phyloP scores from a whole-genome alignment of 1,140 invertebrate species.

The Polyergus mexicanus region DNA sequence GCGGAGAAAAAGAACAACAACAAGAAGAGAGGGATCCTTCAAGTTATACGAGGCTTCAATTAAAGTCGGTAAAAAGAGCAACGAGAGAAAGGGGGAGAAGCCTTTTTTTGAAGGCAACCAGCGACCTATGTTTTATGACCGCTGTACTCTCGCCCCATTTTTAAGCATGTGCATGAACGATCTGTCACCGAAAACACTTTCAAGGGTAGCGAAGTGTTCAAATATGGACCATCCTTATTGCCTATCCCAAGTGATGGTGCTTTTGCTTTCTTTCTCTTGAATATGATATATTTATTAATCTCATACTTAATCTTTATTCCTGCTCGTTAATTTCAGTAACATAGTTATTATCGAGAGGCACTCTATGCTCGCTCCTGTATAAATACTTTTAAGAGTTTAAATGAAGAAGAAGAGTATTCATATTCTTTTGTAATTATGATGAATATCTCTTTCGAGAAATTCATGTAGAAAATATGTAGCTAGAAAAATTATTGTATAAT shows the following conservation, averaged over 20 bases:
- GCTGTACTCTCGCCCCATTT: constrained; percentile 57
- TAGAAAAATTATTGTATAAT: constrained; percentile 26
- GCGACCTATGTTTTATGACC: constrained; percentile 68
- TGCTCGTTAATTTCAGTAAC: constrained; percentile 54
- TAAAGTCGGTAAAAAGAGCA: constrained; percentile 79
- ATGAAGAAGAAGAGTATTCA: constrained; percentile 45
- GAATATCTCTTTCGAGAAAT: constrained; percentile 36
- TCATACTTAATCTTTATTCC: constrained; percentile 47
- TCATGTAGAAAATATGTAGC: not conserved
- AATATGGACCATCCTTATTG: constrained; percentile 16
- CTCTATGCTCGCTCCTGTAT: not conserved
- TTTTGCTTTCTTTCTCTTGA: not conserved
- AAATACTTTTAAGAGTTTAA: constrained; percentile 45
- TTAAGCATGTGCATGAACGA: constrained; percentile 46
- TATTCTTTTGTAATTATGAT: constrained; percentile 28
- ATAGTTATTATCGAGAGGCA: constrained; percentile 50
- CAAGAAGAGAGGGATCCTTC: constrained; percentile 72
- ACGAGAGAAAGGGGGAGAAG: constrained; percentile 26
- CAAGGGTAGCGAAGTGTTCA: not conserved
- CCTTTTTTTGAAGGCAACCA: constrained; percentile 71
- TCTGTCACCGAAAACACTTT: constrained; percentile 24
- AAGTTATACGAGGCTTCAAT: constrained; percentile 81
- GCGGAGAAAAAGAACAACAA: constrained; percentile 68
- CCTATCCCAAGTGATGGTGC: not conserved
- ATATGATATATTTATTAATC: constrained; percentile 47